Conservation (phyloP, 2,888 invertebrate species). For the Oxystoma pomonae region DNA sequence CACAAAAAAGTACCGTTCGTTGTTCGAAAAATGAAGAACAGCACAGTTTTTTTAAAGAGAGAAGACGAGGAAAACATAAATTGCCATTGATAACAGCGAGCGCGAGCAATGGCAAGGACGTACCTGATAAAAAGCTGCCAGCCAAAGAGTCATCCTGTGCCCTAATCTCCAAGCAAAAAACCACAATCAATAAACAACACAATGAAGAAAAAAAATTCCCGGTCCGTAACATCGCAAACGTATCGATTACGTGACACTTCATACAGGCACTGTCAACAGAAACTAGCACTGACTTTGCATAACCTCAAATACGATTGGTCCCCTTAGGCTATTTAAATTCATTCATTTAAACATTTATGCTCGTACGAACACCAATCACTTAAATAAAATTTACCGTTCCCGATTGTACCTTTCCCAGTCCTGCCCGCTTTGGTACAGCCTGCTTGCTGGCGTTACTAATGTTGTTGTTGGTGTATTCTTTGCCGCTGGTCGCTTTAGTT, state of each 20-base stretch:
- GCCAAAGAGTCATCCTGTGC: conserved; percentile 74
- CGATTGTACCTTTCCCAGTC: conserved; percentile 24
- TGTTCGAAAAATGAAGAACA: conserved; percentile 24
- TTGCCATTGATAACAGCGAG: conserved; percentile 9
- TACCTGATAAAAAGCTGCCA: conserved; percentile 79
- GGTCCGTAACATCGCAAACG: conserved; percentile 35
- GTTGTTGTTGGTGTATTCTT: conserved; percentile 15
- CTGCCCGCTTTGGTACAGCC: conserved; percentile 23
- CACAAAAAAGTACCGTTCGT: conserved; percentile 30
- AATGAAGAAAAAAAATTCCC: conserved; percentile 18
- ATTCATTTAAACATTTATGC: conserved; percentile 41
- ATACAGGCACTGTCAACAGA: conserved; percentile 39
- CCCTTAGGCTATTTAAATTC: conserved; percentile 33
- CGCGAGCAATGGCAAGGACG: conserved; percentile 23
- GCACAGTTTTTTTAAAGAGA: conserved; percentile 14
- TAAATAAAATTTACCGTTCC: conserved; percentile 45
- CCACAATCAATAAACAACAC: conserved; percentile 19
- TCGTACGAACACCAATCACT: conserved; percentile 36
- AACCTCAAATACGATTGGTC: conserved; percentile 21
- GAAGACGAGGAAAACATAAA: conserved; percentile 15
- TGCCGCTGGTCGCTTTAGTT: conserved; percentile 23
- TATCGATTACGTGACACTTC: conserved; percentile 19
- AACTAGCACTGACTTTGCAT: conserved; percentile 29
- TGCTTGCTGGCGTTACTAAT: conserved; percentile 29
- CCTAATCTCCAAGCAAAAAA: conserved; percentile 35